A percentile compares a stretch with the other conserved stretches of the same genome.
These are phyloP conservation scores for Plecturocebus donacophilus DNA, from an alignment of 2,113 vertebrate genomes.

Conservation along the genomic window DNA sequence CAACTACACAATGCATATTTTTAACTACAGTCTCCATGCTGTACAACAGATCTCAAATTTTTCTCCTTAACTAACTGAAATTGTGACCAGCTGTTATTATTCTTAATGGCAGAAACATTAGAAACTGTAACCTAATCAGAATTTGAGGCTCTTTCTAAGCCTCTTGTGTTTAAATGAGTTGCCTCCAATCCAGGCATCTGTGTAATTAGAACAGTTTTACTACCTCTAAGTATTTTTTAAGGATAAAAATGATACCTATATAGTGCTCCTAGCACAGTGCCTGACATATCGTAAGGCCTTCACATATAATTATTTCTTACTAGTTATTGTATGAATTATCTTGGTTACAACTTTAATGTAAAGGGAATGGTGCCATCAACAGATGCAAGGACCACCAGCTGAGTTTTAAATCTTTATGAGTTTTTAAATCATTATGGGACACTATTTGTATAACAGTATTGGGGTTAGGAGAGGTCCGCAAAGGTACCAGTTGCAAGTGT, in stretches of 20 bases:
- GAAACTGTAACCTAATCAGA: not conserved
- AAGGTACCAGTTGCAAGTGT: slow-evolving; percentile 28
- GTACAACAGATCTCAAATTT: not conserved
- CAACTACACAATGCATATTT: not conserved
- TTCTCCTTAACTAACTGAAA: not conserved
- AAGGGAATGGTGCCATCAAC: not conserved
- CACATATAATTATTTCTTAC: not conserved
- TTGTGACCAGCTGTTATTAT: not conserved
- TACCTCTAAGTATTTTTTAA: not conserved
- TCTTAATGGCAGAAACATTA: not conserved
- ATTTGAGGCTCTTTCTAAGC: not conserved
- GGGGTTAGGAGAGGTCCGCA: not conserved
- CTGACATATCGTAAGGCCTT: not conserved
- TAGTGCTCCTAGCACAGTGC: not conserved
- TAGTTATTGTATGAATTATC: not conserved
- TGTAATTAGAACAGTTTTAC: not conserved
- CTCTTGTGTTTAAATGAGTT: not conserved
- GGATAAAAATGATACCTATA: not conserved
- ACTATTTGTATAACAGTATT: not conserved
- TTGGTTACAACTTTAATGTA: slow-evolving; percentile 2
- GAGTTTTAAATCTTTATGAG: slow-evolving; percentile 29
- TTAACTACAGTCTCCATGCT: not conserved
- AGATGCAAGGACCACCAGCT: slow-evolving; percentile 7
- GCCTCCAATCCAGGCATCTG: not conserved
- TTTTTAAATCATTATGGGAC: slow-evolving; percentile 21